Evolutionary conservation across 1,140 invertebrate species (phyloP), one percentile per base, ranked within the genome.

Genomic region (Magallana gigas): DNA sequence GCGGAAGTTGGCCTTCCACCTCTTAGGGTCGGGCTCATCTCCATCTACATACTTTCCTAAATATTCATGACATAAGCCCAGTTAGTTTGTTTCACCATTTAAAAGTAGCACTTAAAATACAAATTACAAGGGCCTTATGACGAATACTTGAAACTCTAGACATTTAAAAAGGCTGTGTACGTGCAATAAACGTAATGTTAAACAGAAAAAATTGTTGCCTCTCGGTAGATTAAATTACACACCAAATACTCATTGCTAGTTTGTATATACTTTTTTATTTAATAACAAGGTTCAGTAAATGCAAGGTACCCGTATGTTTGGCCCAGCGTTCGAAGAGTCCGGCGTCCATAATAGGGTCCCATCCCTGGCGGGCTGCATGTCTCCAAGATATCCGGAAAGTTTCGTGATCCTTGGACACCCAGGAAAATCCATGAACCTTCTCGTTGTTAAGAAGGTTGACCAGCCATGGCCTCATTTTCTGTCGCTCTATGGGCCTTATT

Each of bases 1-100:
- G 12, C 93, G 87, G 87, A 94, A 94, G 84, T 94, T 94, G 3
- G 93, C 93, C 86, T 94, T 94, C 92, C 92, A 94, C 7, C 90
- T 84, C 87, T 91, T 93, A 9, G 92, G 89, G 56, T 92, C 89
- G 12, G 85, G 84, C 4, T 86, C 71, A 57, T 90, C 89, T 1
- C 85, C 87, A 7, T 90, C 88, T 12, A 88, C 76, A 76, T 48
- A 84, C 60, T 90, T 91, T 29, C 83, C 86, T 88, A 60, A 4
- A 48, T 23, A 83, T 64, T 5, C 0, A n/a, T 14, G 16, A 36
- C 11, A 36, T 11, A 64, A 64, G 8, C 16, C 8, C 16, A 64
- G 16, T 18, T 64, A 64, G 18, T 29, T 76, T 76, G 36, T 76
- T 18, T 12, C 18, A 7, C 64, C 2, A 5, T 48, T 48, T 2